phyloP scores from a whole-genome alignment of 2,797 vertebrate genomes.

The Thripadectes ignobilis region DNA sequence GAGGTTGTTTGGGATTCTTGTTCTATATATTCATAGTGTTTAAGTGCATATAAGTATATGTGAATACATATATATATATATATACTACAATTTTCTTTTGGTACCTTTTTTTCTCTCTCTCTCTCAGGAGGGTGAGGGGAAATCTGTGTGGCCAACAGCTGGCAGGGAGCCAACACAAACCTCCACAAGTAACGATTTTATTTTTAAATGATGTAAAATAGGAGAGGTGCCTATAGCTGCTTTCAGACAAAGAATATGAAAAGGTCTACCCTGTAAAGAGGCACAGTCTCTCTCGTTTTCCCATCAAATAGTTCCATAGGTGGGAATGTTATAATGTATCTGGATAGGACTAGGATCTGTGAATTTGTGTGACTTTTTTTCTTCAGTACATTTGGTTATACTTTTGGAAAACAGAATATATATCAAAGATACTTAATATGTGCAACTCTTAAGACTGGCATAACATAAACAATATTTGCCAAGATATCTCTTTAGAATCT shows the following conservation, averaged over 20 bases:
- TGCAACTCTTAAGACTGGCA: not conserved
- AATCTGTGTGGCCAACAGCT: no score
- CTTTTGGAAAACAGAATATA: not conserved
- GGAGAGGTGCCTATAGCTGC: accelerated
- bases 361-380: not conserved
- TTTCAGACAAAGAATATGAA: not conserved
- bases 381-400: not conserved
- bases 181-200: not conserved
- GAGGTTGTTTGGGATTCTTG: no score
- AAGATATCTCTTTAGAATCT: not conserved
- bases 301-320: not conserved
- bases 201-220: not conserved
- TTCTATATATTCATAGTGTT: no score
- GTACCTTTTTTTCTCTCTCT: no score
- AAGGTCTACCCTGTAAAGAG: not conserved
- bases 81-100: no score
- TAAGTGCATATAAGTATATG: no score
- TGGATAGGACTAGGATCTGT: not conserved
- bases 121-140: no score
- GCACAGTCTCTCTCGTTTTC: not conserved
- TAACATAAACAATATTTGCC: not conserved
- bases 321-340: not conserved
- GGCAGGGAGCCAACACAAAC: no score
- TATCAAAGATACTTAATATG: not conserved
- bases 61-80: no score